Conservation (phyloP, 2,113 vertebrate genomes). For the Emberiza fucata region DNA sequence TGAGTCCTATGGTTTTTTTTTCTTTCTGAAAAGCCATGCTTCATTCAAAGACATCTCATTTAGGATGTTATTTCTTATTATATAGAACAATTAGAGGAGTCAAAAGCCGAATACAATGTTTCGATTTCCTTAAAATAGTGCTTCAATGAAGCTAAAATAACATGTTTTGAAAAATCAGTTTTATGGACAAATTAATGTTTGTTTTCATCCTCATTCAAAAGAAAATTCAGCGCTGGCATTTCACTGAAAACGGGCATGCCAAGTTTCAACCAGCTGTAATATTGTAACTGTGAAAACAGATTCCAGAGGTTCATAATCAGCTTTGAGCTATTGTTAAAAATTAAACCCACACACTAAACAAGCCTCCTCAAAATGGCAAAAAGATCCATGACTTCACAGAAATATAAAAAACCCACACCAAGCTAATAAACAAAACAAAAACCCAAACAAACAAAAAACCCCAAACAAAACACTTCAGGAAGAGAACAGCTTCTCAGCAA, state of each 20-base stretch:
- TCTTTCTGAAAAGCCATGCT: not conserved
- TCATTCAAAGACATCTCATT: not conserved
- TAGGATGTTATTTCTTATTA: not conserved
- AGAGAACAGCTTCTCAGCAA: not conserved
- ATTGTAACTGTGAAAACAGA: not conserved
- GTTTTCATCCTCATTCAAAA: conserved; percentile 30
- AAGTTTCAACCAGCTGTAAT: conserved; percentile 52
- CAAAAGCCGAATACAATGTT: not conserved
- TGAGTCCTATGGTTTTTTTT: not conserved
- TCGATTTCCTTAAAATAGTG: conserved; percentile 39
- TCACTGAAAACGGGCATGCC: not conserved
- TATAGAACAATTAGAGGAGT: conserved; percentile 19
- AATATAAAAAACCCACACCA: not conserved
- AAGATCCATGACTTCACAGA: not conserved
- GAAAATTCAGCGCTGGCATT: conserved; percentile 38
- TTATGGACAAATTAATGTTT: conserved; percentile 50
- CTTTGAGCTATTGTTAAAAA: not conserved
- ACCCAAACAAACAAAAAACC: not conserved
- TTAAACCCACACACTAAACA: not conserved
- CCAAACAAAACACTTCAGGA: not conserved
- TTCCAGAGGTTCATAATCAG: conserved; percentile 33
- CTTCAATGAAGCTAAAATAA: conserved; percentile 7
- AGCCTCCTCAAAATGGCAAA: not conserved
- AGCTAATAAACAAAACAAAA: not conserved
- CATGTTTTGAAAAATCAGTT: not conserved